Percentiles rank a stretch among this genome's conserved stretches.
Conservation (phyloP, 1,140 invertebrate genomes). For the Drosophila saltans region DNA sequence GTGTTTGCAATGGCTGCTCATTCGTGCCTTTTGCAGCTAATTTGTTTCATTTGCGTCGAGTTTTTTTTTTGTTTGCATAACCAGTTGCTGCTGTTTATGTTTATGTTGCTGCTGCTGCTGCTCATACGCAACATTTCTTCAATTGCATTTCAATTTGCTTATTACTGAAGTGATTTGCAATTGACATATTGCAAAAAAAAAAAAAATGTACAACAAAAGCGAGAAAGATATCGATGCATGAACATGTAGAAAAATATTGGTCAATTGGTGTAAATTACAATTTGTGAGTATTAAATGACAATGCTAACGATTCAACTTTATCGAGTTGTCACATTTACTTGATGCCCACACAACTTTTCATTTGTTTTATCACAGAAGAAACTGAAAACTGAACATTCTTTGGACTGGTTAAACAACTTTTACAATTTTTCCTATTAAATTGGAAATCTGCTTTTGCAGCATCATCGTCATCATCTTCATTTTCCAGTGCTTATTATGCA, state of each 20-base stretch:
- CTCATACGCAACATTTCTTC: conserved; percentile 67
- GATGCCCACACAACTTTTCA: conserved; percentile 41
- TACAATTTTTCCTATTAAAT: conserved; percentile 55
- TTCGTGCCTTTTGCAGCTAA: conserved; percentile 46
- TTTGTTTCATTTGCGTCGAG: conserved; percentile 48
- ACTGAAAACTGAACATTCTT: conserved; percentile 56
- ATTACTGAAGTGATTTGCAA: conserved; percentile 57
- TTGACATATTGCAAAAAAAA: conserved; percentile 56
- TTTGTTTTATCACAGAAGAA: conserved; percentile 18
- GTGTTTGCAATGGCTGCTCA: conserved; percentile 36
- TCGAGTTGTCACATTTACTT: conserved; percentile 37
- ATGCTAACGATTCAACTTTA: not conserved
- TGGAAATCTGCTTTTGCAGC: conserved; percentile 34
- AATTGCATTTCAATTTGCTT: conserved; percentile 76
- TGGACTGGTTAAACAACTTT: conserved; percentile 70
- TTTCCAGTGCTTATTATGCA: conserved; percentile 62
- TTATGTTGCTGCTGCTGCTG: conserved; percentile 1
- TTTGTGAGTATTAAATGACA: conserved; percentile 21
- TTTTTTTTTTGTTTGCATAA: conserved; percentile 57
- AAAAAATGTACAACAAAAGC: conserved; percentile 23
- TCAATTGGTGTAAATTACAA: conserved; percentile 41
- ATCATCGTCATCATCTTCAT: conserved; percentile 27
- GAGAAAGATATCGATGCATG: conserved; percentile 8
- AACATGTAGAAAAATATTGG: conserved; percentile 26
- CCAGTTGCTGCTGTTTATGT: conserved; percentile 14